These are phyloP conservation scores for Climacteris rufus DNA, from an alignment of 2,113 vertebrate species.

Conservation along the genomic window DNA sequence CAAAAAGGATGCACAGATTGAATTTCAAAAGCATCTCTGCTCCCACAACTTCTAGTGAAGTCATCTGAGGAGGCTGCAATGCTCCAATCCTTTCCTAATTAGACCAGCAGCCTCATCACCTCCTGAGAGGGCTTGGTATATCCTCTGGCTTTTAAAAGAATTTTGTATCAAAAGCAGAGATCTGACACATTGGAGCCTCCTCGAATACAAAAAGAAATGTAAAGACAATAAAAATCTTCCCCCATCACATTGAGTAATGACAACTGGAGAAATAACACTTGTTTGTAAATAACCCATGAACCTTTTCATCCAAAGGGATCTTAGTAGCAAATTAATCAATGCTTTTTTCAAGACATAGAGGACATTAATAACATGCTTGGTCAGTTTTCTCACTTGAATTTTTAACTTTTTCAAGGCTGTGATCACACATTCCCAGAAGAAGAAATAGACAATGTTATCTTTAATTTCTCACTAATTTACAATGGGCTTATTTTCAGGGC, in stretches of 20 bases:
- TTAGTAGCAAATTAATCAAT: not conserved
- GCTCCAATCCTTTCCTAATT: constrained; percentile 6
- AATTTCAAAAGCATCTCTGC: not conserved
- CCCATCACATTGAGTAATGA: not conserved
- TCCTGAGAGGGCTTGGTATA: not conserved
- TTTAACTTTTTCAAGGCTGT: not conserved
- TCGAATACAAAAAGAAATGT: not conserved
- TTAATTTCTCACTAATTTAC: not conserved
- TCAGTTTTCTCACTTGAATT: not conserved
- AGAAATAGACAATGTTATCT: not conserved
- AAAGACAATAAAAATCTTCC: not conserved
- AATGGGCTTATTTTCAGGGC: not conserved
- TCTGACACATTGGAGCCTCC: not conserved
- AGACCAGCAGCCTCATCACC: not conserved
- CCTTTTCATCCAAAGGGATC: not conserved
- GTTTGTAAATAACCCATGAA: not conserved
- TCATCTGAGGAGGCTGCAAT: not conserved
- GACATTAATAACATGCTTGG: not conserved
- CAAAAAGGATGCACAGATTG: not conserved
- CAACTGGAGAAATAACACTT: not conserved
- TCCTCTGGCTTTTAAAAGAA: constrained; percentile 5
- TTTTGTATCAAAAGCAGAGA: not conserved
- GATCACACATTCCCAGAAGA: not conserved
- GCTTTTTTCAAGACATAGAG: not conserved
- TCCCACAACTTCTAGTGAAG: not conserved